Evolutionary conservation across 2,113 vertebrate species (phyloP).

Genomic region (Lophius piscatorius): DNA sequence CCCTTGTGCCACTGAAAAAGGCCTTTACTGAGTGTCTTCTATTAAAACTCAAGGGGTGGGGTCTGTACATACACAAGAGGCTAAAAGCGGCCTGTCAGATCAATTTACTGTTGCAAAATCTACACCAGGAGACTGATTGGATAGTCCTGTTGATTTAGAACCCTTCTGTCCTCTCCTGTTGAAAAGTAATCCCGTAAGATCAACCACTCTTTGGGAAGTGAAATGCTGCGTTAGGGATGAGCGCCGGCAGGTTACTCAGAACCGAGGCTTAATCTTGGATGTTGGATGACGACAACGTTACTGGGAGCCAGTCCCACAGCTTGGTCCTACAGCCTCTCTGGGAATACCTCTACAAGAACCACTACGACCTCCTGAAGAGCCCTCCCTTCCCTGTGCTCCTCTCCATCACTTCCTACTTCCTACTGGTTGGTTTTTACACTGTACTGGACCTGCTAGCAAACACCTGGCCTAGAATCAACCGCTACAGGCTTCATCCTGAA

Average conservation of each 20-base stretch:
- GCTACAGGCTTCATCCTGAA: constrained; percentile 79
- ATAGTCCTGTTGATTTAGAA: constrained; percentile 25
- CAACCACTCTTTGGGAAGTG: constrained; percentile 13
- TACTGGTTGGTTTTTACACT: constrained; percentile 78
- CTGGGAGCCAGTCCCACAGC: constrained; percentile 53
- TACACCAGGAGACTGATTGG: constrained; percentile 47
- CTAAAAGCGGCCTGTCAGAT: constrained; percentile 63
- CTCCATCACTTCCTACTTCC: constrained; percentile 79
- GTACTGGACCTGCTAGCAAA: constrained; percentile 79
- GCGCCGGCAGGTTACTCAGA: constrained; percentile 34
- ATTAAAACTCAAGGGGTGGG: constrained; percentile 56
- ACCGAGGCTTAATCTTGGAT: constrained; percentile 61
- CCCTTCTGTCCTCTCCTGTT: constrained; percentile 21
- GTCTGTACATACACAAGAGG: constrained; percentile 76
- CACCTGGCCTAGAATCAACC: constrained; percentile 76
- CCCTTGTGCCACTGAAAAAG: constrained; percentile 74
- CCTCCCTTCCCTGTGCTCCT: constrained; percentile 81
- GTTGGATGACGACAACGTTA: constrained; percentile 66
- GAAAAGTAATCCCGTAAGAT: constrained; percentile 28
- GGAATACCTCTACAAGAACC: constrained; percentile 80
- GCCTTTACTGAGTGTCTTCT: constrained; percentile 66
- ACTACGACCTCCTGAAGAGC: constrained; percentile 76
- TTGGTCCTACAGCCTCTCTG: constrained; percentile 79
- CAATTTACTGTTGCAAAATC: constrained; percentile 60
- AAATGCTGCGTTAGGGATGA: constrained; percentile 47